Base-by-base conservation (phyloP, 2,113 vertebrate species). In the Gavialis gangeticus region DNA sequence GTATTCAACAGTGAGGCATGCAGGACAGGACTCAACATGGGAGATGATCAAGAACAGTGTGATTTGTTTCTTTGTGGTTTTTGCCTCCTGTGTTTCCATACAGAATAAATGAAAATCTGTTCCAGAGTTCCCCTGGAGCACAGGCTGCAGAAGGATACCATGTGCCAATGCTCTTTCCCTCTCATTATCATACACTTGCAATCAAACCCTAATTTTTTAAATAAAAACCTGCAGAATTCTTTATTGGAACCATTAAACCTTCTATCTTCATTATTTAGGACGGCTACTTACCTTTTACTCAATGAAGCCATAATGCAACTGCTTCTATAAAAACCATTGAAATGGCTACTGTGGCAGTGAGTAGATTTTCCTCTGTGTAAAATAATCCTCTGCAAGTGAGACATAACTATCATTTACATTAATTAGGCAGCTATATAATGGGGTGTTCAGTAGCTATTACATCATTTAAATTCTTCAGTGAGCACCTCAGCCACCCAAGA, bases 361-460 rank as follows among this genome's bases (percentile, higher is more conserved):
- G 92, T 94, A 94, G 96, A 93, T 95, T 94, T 92, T 97, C 97
- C 97, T 96, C 55, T 0, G 94, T 97, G 97, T 96, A 96, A 96
- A 96, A 97, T 97, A 96, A 97, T 95, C 91, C 85, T 93, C 62
- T 3, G 82, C 91, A 96, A 97, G 88, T 55, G 87, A 96, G 94
- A 90, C 60, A 86, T 97, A 97, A 97, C 95, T 96, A 95, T 97
- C 97, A 97, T 95, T 97, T 97, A 98, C 96, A 94, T 97, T 97
- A 98, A 98, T 98, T 97, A 98, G 97, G 97, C 95, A 96, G 97
- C 94, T 77, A 46, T 97, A 95, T 97, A 98, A 98, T 95, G 95
- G 96, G 94, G 89, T 95, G 89, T 96, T 97, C 93, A 88, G 94
- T 95, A 95, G 97, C 97, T 96, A 96, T 93, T 97, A 96, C 90